phyloP scores from a whole-genome alignment of 2,113 vertebrate species.

The Cynopterus brachyotis region DNA sequence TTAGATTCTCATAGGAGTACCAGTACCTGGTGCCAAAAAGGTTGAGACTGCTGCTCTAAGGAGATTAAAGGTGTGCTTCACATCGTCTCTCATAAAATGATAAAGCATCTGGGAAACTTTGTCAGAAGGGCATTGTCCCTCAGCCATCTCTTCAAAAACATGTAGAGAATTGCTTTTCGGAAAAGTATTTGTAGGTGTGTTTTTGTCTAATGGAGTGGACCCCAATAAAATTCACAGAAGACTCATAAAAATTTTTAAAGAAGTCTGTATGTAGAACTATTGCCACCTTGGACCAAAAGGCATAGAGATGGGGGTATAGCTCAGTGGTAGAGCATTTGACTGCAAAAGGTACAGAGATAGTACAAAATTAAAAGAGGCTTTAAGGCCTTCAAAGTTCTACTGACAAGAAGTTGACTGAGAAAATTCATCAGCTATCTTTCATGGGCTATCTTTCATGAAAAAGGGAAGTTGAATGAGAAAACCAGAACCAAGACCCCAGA shows the following conservation, averaged over 20 bases:
- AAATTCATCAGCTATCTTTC: not conserved
- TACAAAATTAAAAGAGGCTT: not conserved
- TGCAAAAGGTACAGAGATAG: not conserved
- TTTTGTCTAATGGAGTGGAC: not conserved
- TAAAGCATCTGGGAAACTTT: not conserved
- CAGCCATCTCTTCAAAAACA: not conserved
- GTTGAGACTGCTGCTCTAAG: not conserved
- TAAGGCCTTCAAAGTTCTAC: not conserved
- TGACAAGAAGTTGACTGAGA: not conserved
- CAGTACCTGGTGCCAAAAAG: no score
- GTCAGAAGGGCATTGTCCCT: not conserved
- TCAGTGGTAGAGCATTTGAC: no score
- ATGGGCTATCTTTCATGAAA: not conserved
- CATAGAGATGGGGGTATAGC: not conserved
- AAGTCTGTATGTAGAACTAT: not conserved
- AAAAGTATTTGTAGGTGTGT: not conserved
- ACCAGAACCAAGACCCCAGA: not conserved
- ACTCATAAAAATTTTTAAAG: not conserved
- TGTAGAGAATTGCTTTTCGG: not conserved
- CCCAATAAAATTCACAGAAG: not conserved
- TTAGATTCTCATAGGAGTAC: no score
- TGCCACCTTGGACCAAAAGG: not conserved
- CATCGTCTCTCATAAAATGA: not conserved
- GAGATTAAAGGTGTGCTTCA: not conserved
- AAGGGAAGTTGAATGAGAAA: not conserved